phyloP scores from a whole-genome alignment of 2,113 vertebrate species.

The Lamprologus ornatipinnis region DNA sequence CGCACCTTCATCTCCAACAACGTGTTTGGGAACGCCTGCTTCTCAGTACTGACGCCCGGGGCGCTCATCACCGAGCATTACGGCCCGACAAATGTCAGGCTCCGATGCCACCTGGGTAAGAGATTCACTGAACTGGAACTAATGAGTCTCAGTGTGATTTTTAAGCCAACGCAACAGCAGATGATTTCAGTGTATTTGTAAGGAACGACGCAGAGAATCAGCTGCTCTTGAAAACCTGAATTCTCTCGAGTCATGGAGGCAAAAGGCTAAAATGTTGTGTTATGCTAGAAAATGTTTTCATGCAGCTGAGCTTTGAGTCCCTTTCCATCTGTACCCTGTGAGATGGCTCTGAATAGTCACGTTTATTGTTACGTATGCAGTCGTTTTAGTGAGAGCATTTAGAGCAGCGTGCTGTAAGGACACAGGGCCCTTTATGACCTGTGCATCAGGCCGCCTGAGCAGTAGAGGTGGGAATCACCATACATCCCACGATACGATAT shows the following conservation, averaged over 20 bases:
- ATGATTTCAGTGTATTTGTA: background rate
- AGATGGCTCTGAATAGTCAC: background rate
- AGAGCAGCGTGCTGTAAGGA: background rate
- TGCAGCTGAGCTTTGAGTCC: constrained; percentile 6
- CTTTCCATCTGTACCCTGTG: background rate
- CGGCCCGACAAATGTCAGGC: constrained; percentile 92
- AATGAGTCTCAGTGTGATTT: background rate
- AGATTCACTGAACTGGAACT: background rate
- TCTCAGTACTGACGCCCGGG: constrained; percentile 90
- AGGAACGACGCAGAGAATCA: background rate
- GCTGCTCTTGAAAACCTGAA: background rate
- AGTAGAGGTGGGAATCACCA: background rate
- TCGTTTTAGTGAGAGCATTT: background rate
- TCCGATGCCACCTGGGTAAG: constrained; percentile 92
- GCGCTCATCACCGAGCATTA: constrained; percentile 91
- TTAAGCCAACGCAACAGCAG: background rate
- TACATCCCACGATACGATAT: too few species aligned
- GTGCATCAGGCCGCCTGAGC: background rate
- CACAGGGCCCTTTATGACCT: background rate
- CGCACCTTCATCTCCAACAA: constrained; percentile 98
- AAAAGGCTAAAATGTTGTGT: background rate
- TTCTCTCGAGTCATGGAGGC: background rate
- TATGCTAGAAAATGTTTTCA: background rate
- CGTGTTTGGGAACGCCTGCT: constrained; percentile 95
- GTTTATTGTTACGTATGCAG: background rate